These are phyloP conservation scores for Ceraclea dissimilis DNA, from an alignment of 2,888 invertebrate species.

Conservation along the genomic window DNA sequence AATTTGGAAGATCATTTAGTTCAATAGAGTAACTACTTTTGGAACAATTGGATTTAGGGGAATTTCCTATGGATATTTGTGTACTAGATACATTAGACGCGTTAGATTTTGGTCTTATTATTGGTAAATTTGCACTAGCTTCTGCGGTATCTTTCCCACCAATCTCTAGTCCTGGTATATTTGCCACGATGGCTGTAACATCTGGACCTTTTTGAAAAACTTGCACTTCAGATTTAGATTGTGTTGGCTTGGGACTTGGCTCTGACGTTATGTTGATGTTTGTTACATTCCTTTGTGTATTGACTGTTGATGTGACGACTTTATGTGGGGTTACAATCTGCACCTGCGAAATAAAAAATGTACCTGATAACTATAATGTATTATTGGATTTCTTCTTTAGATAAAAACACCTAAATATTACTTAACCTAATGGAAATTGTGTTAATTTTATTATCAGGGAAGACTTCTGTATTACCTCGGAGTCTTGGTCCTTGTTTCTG, in stretches of 20 bases:
- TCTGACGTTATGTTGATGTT: constrained; percentile 63
- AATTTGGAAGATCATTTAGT: constrained; percentile 14
- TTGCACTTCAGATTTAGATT: constrained; percentile 47
- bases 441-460: too few relatives aligned
- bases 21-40: constrained; percentile 20
- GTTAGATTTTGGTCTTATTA: constrained; percentile 47
- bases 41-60: constrained; percentile 18
- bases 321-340: constrained; percentile 30
- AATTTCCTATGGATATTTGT: constrained; percentile 34
- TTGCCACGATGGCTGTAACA: constrained; percentile 65
- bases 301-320: constrained; percentile 46
- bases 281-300: constrained; percentile 58
- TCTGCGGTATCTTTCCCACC: constrained; percentile 34
- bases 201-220: constrained; percentile 77
- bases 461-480: constrained; percentile 20
- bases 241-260: constrained; percentile 38
- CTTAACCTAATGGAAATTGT: too few relatives aligned
- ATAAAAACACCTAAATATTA: too few relatives aligned
- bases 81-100: constrained; percentile 52
- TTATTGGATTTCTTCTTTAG: too few relatives aligned
- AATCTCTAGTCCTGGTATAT: constrained; percentile 50
- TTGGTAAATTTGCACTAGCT: constrained; percentile 37
- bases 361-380: neutral
- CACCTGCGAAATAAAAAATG: constrained; percentile 17
- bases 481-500: constrained; percentile 34